Base-by-base conservation (phyloP, 2,888 invertebrate species). In the Gandaritis pyraliata region DNA sequence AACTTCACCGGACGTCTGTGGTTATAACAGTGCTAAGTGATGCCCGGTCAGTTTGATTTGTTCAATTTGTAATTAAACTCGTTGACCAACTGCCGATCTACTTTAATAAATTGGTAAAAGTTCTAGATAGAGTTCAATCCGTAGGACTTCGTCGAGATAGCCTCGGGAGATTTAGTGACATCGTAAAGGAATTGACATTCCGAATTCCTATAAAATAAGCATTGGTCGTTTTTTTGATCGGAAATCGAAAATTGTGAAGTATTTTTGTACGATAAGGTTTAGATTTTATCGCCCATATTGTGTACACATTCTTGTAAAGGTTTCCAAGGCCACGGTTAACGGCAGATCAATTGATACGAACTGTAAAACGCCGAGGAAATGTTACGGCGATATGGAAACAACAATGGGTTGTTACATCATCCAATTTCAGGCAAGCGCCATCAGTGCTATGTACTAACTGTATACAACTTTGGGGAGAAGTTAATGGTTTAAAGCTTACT, bases 41-140 rank as follows among this genome's bases (percentile, higher is more conserved):
- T 51, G 51, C 39, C 49, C 16, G 49, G 49, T 49, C 36, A 46
- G 47, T 43, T 43, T 16, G 15, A 43, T 16, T 43, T 43, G 16
- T 11, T 43, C 16, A 11, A 43, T 16, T 43, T 16, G 16, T 43
- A 33, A 16, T 43, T 43, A 1, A 41, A 41, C 10, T n/a, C 38
- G 10, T 4, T 16, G 41, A 41, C 2, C 33, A 33, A 38, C n/a
- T 2, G n/a, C n/a, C 41, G 16, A 16, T 2, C 8, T 41, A 41
- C 13, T 13, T 1, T 15, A 2, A 10, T 16, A 41, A 16, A 16
- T 41, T 10, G 15, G 10, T 41, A 41, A 6, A 41, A 41, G 12
- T 38, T 38, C 38, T 41, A 10, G 16, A 10, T 39, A 39, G 6
- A 39, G 39, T 39, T 39, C 5, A 38, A 38, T 33, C 23, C 23